phyloP scores from a whole-genome alignment of 2,113 vertebrate genomes.

The Corythornis vintsioides region DNA sequence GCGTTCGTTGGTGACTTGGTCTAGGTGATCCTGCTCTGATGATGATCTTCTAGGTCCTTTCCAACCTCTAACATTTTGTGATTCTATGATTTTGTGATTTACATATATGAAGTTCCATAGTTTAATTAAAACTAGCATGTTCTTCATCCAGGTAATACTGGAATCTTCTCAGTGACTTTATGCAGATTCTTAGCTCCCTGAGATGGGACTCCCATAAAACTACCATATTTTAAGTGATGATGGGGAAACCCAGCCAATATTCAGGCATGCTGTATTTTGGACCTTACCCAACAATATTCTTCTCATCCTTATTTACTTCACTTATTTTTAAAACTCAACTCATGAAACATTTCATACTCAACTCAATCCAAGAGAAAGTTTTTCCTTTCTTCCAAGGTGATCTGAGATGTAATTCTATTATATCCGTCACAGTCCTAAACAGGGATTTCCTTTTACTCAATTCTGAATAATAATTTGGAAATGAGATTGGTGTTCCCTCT shows the following conservation, averaged over 20 bases:
- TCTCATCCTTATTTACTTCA: constrained; percentile 68
- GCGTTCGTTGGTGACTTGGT: too few species aligned
- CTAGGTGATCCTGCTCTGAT: too few species aligned
- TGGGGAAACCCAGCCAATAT: constrained; percentile 15
- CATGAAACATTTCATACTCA: constrained; percentile 67
- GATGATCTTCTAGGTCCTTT: too few species aligned
- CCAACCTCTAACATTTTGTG: too few species aligned
- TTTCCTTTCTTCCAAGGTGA: constrained; percentile 63
- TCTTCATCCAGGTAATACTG: neutral
- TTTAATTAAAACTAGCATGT: neutral
- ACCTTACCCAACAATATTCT: constrained; percentile 51
- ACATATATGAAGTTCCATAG: neutral
- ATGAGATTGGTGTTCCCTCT: constrained; percentile 66
- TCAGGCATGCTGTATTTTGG: constrained; percentile 61
- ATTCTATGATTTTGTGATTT: neutral
- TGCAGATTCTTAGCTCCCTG: neutral
- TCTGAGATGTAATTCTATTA: constrained; percentile 64
- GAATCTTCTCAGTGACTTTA: neutral
- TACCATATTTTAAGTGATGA: neutral
- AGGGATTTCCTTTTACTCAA: constrained; percentile 75
- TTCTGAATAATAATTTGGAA: constrained; percentile 76
- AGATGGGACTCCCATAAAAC: neutral
- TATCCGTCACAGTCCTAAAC: constrained; percentile 56
- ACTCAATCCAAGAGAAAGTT: constrained; percentile 58
- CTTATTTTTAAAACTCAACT: constrained; percentile 69